These are phyloP conservation scores for Epicauta chinensis DNA, from an alignment of 1,140 invertebrate species.

Conservation along the genomic window DNA sequence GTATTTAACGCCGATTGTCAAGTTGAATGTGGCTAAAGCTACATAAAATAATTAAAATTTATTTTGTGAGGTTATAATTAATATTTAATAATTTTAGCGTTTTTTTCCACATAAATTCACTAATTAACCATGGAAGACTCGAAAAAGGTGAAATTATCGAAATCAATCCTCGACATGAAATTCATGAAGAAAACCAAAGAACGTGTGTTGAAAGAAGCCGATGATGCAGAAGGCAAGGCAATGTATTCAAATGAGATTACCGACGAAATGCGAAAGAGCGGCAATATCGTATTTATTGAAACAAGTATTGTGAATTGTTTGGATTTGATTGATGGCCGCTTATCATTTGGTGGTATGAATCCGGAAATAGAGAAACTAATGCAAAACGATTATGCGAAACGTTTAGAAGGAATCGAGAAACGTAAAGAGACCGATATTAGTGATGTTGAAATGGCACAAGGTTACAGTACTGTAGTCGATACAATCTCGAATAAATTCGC, in stretches of 20 bases:
- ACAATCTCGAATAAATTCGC: constrained; percentile 45
- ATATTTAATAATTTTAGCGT: too few species aligned
- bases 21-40: too few species aligned
- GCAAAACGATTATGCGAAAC: constrained; percentile 47
- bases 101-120: too few species aligned
- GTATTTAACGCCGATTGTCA: too few species aligned
- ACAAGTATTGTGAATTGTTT: constrained; percentile 70
- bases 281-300: constrained; percentile 62
- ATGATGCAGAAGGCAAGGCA: constrained; percentile 63
- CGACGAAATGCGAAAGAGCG: constrained; percentile 53
- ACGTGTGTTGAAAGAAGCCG: constrained; percentile 66
- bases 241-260: constrained; percentile 45
- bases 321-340: constrained; percentile 67
- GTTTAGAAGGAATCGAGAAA: constrained; percentile 40
- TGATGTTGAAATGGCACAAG: constrained; percentile 62
- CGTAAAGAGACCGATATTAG: constrained; percentile 58
- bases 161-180: constrained; percentile 70
- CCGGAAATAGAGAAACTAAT: constrained; percentile 76
- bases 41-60: too few species aligned
- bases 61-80: too few species aligned
- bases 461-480: constrained; percentile 41
- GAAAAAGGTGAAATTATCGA: constrained; percentile 49
- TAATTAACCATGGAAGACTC: constrained; percentile 23
- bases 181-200: constrained; percentile 89
- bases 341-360: constrained; percentile 86